Evolutionary conservation across 2,113 vertebrate species (phyloP), one percentile per base, ranked within the genome.

Genomic region (Perccottus glenii): DNA sequence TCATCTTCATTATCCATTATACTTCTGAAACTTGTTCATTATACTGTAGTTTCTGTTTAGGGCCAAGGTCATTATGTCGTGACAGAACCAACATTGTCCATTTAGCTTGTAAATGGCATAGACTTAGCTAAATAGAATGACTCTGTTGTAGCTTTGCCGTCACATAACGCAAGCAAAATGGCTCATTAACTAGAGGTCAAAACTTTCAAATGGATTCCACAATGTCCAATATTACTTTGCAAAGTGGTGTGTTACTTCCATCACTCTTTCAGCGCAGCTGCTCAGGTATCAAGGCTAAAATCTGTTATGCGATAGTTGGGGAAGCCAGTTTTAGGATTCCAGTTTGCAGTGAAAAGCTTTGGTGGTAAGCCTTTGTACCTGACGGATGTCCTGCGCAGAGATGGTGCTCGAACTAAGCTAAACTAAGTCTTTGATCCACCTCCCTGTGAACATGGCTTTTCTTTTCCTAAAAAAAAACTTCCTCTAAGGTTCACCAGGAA

Each of bases 401-500:
- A 48, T 53, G 14, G 63, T 64, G 71, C 72, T 72, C 36, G 60
- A 75, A 49, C 63, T 82, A 71, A 78, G 68, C 67, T 76, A 62
- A 65, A 35, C 72, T 82, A 60, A 80, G 68, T 64, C 51, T 45
- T 61, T 65, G 77, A 83, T 57, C 58, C 51, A 67, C 59, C 59
- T 60, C 1, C 36, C 61, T 66, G 66, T 64, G 75, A 78, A 65
- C 35, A 0, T 14, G 61, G 57, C 47, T 70, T 69, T 60, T 58
- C 66, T 59, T 19, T 61, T 19, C 11, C 27, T 35, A 9, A 15
- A 51, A 27, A 16, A 19, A 64, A 52, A n/a, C 36, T 5, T 59
- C 38, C 49, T 38, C 48, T 9, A 52, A 64, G 50, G 27, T 58
- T 62, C 6, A 33, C 42, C 36, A 50, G 44, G 70, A 59, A 52